A percentile compares a stretch with the other conserved stretches of the same genome.
Conservation (phyloP, 2,888 invertebrate species). For the Pristionchus japonicus region DNA sequence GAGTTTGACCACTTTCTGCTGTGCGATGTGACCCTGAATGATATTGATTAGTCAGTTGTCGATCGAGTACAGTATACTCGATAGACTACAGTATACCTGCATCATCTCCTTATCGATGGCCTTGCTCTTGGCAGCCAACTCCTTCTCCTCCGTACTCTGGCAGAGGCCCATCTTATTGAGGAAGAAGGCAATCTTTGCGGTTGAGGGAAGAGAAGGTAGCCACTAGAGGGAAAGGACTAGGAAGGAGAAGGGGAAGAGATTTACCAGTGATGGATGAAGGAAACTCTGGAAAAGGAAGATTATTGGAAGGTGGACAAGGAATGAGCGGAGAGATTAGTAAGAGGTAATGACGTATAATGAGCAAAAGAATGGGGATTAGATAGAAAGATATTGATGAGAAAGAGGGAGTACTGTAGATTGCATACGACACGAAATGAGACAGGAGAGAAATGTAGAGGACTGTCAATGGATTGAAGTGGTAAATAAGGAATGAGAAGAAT, state of each 20-base stretch:
- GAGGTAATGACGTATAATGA: neutral
- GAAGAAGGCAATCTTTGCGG: constrained; percentile 1
- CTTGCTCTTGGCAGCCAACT: constrained; percentile 68
- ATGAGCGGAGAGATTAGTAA: no score
- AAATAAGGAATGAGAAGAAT: neutral
- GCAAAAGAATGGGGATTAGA: neutral
- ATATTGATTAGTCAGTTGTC: neutral
- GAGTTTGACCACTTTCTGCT: constrained; percentile 68
- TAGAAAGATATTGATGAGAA: no score
- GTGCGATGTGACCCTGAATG: constrained; percentile 58
- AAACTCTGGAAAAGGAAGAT: neutral
- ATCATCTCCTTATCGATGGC: constrained; percentile 73
- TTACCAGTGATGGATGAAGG: neutral
- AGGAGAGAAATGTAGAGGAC: neutral
- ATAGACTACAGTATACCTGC: constrained; percentile 55
- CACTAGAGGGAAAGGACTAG: neutral
- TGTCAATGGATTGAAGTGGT: constrained; percentile 3
- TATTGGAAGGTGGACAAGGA: neutral
- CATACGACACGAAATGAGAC: neutral
- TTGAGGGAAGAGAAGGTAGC: neutral
- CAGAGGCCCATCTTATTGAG: constrained; percentile 68
- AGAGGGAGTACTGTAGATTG: neutral
- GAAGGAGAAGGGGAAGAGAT: constrained; percentile 8
- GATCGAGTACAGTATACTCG: neutral
- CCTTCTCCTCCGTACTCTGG: constrained; percentile 73